phyloP scores from a whole-genome alignment of 2,888 invertebrate genomes.

The Nemotelus pantherinus region DNA sequence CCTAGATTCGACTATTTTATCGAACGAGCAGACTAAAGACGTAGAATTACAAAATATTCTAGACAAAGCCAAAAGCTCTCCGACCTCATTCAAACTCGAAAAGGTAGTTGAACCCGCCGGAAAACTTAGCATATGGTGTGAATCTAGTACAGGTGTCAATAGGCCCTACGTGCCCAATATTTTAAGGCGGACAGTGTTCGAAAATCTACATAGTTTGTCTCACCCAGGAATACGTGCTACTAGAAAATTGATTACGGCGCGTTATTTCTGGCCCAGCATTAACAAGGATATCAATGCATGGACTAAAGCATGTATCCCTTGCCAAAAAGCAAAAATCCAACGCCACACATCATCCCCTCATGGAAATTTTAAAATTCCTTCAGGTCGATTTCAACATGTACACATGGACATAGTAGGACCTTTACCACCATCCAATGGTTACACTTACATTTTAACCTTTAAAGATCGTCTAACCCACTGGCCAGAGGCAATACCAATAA shows the following conservation, averaged over 20 bases:
- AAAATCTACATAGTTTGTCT: not conserved
- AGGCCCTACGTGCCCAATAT: not conserved
- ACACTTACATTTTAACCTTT: not conserved
- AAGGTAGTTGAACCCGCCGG: too few species aligned
- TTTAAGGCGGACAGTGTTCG: not conserved
- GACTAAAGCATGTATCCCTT: not conserved
- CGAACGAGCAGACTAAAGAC: not conserved
- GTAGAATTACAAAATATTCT: slow-evolving; percentile 3
- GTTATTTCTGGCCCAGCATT: slow-evolving; percentile 15
- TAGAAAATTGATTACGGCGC: slow-evolving; percentile 31
- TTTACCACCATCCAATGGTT: not conserved
- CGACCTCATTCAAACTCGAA: too few species aligned
- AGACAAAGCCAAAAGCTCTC: too few species aligned
- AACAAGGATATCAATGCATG: slow-evolving; percentile 17
- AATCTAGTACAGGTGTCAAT: not conserved
- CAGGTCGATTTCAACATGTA: not conserved
- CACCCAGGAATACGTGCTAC: not conserved
- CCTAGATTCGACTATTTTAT: too few species aligned
- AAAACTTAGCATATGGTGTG: too few species aligned
- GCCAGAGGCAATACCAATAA: not conserved
- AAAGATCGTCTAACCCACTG: not conserved
- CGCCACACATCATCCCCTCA: not conserved
- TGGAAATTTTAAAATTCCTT: not conserved
- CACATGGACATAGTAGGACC: not conserved
- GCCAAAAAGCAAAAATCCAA: not conserved